Evolutionary conservation across 2,888 invertebrate genomes (phyloP).

Genomic region (Dynastes grantii): DNA sequence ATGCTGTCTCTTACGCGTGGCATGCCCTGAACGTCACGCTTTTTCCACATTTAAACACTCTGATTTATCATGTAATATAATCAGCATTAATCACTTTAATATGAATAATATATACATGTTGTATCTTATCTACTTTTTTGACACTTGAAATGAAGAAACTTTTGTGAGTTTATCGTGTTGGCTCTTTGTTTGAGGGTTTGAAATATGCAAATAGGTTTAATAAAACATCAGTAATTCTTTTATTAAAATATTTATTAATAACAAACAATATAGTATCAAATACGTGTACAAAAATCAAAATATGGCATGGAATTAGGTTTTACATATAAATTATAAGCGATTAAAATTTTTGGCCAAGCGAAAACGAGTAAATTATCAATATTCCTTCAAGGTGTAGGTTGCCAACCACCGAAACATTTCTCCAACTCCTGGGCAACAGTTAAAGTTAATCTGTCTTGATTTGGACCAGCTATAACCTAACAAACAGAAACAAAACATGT

Average conservation of each 20-base stretch:
- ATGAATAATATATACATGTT: neutral
- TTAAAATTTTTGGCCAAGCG: too few relatives aligned
- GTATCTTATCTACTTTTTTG: conserved; percentile 15
- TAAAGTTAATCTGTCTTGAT: conserved; percentile 88
- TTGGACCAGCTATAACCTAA: conserved; percentile 81
- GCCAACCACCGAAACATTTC: conserved; percentile 93
- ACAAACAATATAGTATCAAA: neutral
- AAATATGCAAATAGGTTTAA: neutral
- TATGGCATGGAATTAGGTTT: neutral
- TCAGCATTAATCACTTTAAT: neutral
- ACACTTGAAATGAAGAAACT: neutral
- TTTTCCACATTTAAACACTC: neutral
- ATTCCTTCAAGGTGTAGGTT: conserved; percentile 72
- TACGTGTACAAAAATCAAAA: neutral
- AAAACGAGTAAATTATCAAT: neutral
- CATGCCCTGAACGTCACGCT: neutral
- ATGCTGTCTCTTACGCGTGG: neutral
- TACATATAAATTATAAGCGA: too few relatives aligned
- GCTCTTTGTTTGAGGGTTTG: neutral
- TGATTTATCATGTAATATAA: neutral
- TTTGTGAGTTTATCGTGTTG: neutral
- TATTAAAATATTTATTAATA: neutral
- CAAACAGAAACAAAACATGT: neutral
- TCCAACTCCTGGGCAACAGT: conserved; percentile 92
- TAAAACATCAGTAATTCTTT: neutral